Evolutionary conservation across 2,113 vertebrate species (phyloP).

Genomic region (Orthonyx spaldingii): DNA sequence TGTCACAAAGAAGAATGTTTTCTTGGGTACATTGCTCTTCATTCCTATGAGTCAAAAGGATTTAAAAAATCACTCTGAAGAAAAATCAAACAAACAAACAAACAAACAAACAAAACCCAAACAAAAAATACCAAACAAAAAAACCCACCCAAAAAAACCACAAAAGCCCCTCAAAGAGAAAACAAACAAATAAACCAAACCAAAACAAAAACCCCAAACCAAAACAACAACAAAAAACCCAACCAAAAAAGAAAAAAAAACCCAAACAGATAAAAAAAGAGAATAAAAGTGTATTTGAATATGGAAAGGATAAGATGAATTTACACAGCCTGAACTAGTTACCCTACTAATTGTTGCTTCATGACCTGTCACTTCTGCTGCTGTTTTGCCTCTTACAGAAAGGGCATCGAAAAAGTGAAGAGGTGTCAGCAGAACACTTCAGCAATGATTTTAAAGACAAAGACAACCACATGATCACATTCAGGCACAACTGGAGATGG

Average conservation of each 20-base stretch:
- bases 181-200: too few relatives aligned
- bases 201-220: background rate
- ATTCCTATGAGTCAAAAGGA: background rate
- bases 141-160: too few relatives aligned
- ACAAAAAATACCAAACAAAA: too few relatives aligned
- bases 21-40: background rate
- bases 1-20: background rate
- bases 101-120: background rate
- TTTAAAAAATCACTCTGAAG: background rate
- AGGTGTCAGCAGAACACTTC: background rate
- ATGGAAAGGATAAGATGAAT: background rate
- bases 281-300: background rate
- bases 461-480: background rate
- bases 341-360: background rate
- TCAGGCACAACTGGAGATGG: background rate
- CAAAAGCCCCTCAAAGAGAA: too few relatives aligned
- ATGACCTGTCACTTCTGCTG: background rate
- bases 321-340: background rate
- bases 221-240: background rate
- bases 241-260: background rate
- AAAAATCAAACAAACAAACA: background rate
- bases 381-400: background rate
- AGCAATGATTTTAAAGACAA: background rate
- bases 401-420: background rate
- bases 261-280: background rate